phyloP scores from a whole-genome alignment of 2,888 invertebrate species.

The Drosophila flavopinicola region DNA sequence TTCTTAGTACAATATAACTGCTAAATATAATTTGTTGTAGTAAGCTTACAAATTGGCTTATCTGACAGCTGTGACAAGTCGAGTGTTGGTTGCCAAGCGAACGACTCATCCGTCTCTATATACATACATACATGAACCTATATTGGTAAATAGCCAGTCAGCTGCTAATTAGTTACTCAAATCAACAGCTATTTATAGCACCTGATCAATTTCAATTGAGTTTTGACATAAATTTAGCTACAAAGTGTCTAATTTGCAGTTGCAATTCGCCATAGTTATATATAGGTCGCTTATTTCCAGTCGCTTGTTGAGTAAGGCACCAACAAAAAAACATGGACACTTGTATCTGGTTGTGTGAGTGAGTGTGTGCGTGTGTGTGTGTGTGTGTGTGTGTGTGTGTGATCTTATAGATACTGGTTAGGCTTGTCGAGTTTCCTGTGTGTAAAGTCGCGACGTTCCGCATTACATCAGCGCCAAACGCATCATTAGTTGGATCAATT shows the following conservation, averaged over 20 bases:
- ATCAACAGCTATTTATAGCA: slow-evolving; percentile 21
- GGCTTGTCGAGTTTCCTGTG: slow-evolving; percentile 27
- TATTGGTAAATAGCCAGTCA: too few relatives aligned
- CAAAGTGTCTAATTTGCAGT: not conserved
- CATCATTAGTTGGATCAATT: slow-evolving; percentile 28
- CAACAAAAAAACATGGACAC: slow-evolving; percentile 13
- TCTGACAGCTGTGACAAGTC: too few relatives aligned
- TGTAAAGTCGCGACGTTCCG: slow-evolving; percentile 15
- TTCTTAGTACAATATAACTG: too few relatives aligned
- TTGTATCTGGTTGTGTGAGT: slow-evolving; percentile 2
- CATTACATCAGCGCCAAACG: slow-evolving; percentile 38
- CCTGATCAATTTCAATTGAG: slow-evolving; percentile 5
- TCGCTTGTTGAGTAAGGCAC: slow-evolving; percentile 3
- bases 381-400: too few relatives aligned
- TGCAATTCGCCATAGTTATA: slow-evolving; percentile 1
- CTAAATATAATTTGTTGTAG: too few relatives aligned
- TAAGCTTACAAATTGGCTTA: too few relatives aligned
- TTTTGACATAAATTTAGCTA: not conserved
- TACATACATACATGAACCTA: not conserved
- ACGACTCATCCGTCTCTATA: not conserved
- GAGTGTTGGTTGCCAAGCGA: not conserved
- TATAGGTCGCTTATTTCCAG: slow-evolving; percentile 12
- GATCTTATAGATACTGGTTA: slow-evolving; percentile 27
- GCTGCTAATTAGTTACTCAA: slow-evolving; percentile 23
- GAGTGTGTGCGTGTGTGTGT: slow-evolving; percentile 1